Conservation (phyloP, 2,888 invertebrate species). For the Napeogenes inachia region DNA sequence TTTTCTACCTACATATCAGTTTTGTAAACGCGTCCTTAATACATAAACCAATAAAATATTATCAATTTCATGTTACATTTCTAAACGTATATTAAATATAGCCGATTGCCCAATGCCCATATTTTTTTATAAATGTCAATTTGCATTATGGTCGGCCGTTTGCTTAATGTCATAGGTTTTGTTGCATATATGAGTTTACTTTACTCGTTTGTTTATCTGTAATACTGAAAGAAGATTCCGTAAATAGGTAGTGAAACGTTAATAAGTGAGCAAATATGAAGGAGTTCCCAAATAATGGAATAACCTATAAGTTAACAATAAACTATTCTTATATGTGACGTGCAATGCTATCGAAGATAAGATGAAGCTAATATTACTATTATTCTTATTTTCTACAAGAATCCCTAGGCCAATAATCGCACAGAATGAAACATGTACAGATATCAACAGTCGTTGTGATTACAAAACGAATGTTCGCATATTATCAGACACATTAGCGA, state of each 20-base stretch:
- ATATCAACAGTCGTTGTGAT: conserved; percentile 57
- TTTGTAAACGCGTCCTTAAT: not conserved
- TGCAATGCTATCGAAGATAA: conserved; percentile 47
- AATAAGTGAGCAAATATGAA: conserved; percentile 18
- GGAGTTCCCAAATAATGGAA: conserved; percentile 11
- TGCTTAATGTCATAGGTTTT: too few species aligned
- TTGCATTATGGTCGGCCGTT: conserved; percentile 37
- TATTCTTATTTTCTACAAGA: conserved; percentile 52
- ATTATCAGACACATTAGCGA: conserved; percentile 55
- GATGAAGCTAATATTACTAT: conserved; percentile 63
- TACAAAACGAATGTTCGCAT: conserved; percentile 58
- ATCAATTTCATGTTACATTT: not conserved
- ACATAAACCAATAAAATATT: not conserved
- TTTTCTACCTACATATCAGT: too few species aligned
- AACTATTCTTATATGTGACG: conserved; percentile 28
- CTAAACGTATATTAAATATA: not conserved
- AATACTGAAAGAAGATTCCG: not conserved
- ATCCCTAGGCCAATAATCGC: conserved; percentile 46
- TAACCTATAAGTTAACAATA: conserved; percentile 18
- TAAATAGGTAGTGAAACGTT: not conserved
- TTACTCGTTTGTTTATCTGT: too few species aligned
- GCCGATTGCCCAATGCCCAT: conserved; percentile 47
- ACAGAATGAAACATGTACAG: conserved; percentile 61
- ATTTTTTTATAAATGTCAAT: conserved; percentile 56
- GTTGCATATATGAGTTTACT: too few species aligned